Percentiles rank a stretch among this genome's conserved stretches.
These are phyloP conservation scores for Etheostoma cragini DNA, from an alignment of 2,113 vertebrate species.

Conservation along the genomic window DNA sequence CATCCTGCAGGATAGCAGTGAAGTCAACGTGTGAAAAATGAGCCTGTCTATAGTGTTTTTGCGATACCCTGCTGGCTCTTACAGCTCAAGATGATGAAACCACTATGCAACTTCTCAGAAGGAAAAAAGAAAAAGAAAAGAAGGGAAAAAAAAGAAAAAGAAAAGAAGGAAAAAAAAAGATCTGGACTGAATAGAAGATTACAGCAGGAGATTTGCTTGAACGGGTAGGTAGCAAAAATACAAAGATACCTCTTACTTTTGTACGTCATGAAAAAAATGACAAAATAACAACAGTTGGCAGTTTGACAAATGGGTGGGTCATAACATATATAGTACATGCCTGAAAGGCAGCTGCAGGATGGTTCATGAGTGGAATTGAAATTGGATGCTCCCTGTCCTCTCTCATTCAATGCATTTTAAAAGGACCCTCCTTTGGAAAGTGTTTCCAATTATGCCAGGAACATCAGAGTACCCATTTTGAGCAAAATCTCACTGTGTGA, in stretches of 20 bases:
- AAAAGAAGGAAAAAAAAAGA: constrained; percentile 48
- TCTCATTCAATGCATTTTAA: constrained; percentile 79
- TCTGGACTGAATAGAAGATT: constrained; percentile 75
- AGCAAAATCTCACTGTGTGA: constrained; percentile 77
- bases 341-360: constrained; percentile 73
- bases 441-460: constrained; percentile 79
- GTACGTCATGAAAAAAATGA: constrained; percentile 58
- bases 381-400: constrained; percentile 73
- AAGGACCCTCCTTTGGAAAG: constrained; percentile 77
- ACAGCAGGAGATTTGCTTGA: constrained; percentile 71
- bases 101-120: constrained; percentile 78
- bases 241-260: constrained; percentile 68
- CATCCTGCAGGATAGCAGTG: constrained; percentile 75
- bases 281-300: constrained; percentile 75
- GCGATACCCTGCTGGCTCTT: constrained; percentile 79
- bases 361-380: constrained; percentile 77
- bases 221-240: constrained; percentile 70
- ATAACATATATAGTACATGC: constrained; percentile 68
- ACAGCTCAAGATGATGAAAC: constrained; percentile 83
- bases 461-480: constrained; percentile 80
- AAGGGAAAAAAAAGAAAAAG: not conserved
- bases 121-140: constrained; percentile 38
- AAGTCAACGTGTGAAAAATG: constrained; percentile 83
- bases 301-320: constrained; percentile 77
- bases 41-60: constrained; percentile 80